Percentiles rank a stretch among this genome's conserved stretches.
phyloP scores from a whole-genome alignment of 1,140 invertebrate genomes.

The Microplitis demolitor region DNA sequence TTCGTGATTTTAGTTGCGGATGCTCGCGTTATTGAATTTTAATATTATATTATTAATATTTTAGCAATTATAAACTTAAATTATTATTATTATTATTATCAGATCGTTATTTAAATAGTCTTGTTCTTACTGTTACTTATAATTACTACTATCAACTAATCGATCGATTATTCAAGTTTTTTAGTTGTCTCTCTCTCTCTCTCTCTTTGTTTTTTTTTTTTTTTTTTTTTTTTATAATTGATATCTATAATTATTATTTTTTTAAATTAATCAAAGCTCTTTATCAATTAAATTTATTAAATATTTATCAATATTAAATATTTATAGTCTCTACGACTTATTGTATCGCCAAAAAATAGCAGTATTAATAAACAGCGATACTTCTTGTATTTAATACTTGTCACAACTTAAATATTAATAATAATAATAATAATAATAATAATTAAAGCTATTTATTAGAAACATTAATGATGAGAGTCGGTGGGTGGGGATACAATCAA shows the following conservation, averaged over 20 bases:
- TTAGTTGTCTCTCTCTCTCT: too few relatives aligned
- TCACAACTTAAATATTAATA: background rate
- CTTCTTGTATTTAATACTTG: background rate
- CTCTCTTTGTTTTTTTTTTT: too few relatives aligned
- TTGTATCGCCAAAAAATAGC: constrained; percentile 26
- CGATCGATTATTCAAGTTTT: too few relatives aligned
- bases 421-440: background rate
- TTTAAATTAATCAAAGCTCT: background rate
- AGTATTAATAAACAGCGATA: constrained; percentile 26
- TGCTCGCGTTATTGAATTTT: background rate
- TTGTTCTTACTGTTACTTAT: too few relatives aligned
- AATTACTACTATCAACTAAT: too few relatives aligned
- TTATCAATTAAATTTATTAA: too few relatives aligned
- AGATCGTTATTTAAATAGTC: too few relatives aligned
- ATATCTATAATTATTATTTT: too few relatives aligned
- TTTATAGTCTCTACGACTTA: background rate
- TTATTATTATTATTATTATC: too few relatives aligned
- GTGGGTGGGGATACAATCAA: background rate
- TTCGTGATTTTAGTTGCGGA: constrained; percentile 22
- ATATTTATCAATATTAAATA: too few relatives aligned
- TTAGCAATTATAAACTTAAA: background rate
- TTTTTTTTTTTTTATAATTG: background rate
- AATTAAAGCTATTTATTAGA: background rate
- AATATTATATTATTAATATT: background rate
- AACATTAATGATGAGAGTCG: background rate